Conservation (phyloP, 2,797 vertebrate species). For the Xyrichtys novacula region DNA sequence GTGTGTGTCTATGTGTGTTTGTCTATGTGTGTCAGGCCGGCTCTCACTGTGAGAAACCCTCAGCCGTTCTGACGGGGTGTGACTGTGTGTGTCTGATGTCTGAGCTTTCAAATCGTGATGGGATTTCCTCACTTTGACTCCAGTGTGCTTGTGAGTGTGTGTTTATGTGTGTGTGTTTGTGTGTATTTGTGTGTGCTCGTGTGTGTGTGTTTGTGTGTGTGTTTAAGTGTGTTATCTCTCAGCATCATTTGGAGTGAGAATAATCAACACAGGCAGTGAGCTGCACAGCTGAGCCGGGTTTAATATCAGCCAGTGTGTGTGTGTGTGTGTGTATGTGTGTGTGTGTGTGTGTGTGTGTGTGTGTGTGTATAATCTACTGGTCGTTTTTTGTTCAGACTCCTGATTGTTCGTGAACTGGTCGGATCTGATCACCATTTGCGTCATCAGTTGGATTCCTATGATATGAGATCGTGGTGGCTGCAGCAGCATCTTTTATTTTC, state of each 20-base stretch:
- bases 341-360: constrained; percentile 22
- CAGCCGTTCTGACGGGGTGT: constrained; percentile 36
- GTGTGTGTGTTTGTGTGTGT: constrained; percentile 36
- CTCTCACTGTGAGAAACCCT: constrained; percentile 50
- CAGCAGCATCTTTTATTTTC: neutral
- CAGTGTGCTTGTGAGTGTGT: constrained; percentile 11
- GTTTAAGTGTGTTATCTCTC: constrained; percentile 63
- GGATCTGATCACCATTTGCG: neutral
- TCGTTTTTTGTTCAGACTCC: neutral
- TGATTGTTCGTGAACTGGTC: neutral
- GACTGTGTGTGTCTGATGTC: constrained; percentile 38
- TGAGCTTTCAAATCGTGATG: constrained; percentile 57
- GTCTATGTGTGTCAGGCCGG: constrained; percentile 26
- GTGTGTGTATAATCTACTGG: constrained; percentile 2
- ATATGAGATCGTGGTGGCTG: constrained; percentile 9
- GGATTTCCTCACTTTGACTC: constrained; percentile 63
- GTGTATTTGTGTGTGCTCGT: constrained; percentile 33
- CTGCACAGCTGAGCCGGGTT: constrained; percentile 28
- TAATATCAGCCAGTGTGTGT: constrained; percentile 11
- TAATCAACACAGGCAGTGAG: constrained; percentile 54
- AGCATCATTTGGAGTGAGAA: constrained; percentile 62
- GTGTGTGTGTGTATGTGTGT: constrained; percentile 19
- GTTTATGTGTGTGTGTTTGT: constrained; percentile 34
- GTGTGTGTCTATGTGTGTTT: constrained; percentile 23
- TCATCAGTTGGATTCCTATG: constrained; percentile 13